Conservation (phyloP, 2,888 invertebrate genomes). For the Rhagophthalmus giganteus region DNA sequence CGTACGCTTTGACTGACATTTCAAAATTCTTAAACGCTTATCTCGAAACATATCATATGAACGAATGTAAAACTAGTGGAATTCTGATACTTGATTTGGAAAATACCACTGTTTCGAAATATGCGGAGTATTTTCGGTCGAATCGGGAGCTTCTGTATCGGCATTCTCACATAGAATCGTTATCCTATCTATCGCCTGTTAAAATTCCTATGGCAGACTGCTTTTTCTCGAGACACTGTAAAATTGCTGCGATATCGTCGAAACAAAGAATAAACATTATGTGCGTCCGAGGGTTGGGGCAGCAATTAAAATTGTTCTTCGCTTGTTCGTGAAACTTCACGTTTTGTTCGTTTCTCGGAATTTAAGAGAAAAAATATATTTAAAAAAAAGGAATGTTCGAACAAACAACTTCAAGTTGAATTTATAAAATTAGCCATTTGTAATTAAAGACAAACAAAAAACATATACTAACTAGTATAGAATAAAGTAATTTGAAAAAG, state of each 20-base stretch:
- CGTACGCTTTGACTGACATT: constrained; percentile 4
- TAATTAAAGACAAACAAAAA: too few relatives aligned
- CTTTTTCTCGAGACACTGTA: constrained; percentile 34
- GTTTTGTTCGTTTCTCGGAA: constrained; percentile 9
- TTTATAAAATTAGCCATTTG: too few relatives aligned
- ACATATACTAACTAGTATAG: too few relatives aligned
- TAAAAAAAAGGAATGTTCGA: too few relatives aligned
- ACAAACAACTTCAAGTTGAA: too few relatives aligned
- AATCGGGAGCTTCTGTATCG: constrained; percentile 29
- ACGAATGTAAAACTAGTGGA: constrained; percentile 9
- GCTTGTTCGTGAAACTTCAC: constrained; percentile 12
- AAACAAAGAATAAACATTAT: constrained; percentile 15
- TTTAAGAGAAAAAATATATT: too few relatives aligned
- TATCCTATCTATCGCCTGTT: constrained; percentile 36
- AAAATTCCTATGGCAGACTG: constrained; percentile 34
- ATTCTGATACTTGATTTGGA: constrained; percentile 7
- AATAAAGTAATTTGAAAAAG: too few relatives aligned
- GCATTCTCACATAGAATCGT: constrained; percentile 33
- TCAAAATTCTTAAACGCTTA: constrained; percentile 6
- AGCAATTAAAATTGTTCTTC: constrained; percentile 31
- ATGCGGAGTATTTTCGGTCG: constrained; percentile 30
- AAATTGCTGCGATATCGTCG: constrained; percentile 27
- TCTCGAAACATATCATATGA: constrained; percentile 2
- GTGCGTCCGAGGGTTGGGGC: constrained; percentile 18
- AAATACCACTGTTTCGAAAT: constrained; percentile 5